Evolutionary conservation across 2,113 vertebrate species (phyloP), one percentile per base, ranked within the genome.

Genomic region (Rhadina sibilatrix): DNA sequence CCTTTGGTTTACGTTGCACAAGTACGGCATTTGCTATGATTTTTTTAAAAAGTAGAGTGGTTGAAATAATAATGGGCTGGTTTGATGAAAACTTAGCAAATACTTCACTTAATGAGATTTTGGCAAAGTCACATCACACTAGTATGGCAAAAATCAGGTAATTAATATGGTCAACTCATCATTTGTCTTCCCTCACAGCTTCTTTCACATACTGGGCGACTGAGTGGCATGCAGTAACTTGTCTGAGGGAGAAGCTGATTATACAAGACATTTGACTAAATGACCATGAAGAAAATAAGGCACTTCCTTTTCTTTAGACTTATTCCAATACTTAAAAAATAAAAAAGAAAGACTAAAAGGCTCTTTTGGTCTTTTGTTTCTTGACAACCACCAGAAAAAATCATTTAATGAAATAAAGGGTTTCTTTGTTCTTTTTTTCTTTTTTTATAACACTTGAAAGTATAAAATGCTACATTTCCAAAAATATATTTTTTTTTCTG

Each of bases 401-500:
- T 98, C 96, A 98, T 98, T 98, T 98, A 97, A 98, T 99, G 98
- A 99, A 99, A 99, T 99, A 99, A 99, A 99, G 98, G 98, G 98
- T 98, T 98, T 98, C 98, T 99, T 99, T 98, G 98, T 99, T 98
- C 98, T 98, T 98, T 98, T 98, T 98, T 98, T 96, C 95, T 97
- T 97, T 97, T 98, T 98, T 97, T 97, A 99, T 98, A 99, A 99
- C 98, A 99, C 98, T 99, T 99, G 98, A 98, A 98, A 98, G 98
- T 99, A 98, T 98, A 99, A 99, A 99, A 99, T 98, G 98, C 99
- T 99, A 98, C 98, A 97, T 98, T 98, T 99, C 98, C 98, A 98
- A 99, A 99, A 99, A 99, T 99, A 99, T 98, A 98, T 98, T 97
- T 98, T 98, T 98, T 98, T 98, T 98, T 98, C 97, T 99, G 98